phyloP scores from a whole-genome alignment of 2,888 invertebrate genomes.

The Chymomyza amoena region DNA sequence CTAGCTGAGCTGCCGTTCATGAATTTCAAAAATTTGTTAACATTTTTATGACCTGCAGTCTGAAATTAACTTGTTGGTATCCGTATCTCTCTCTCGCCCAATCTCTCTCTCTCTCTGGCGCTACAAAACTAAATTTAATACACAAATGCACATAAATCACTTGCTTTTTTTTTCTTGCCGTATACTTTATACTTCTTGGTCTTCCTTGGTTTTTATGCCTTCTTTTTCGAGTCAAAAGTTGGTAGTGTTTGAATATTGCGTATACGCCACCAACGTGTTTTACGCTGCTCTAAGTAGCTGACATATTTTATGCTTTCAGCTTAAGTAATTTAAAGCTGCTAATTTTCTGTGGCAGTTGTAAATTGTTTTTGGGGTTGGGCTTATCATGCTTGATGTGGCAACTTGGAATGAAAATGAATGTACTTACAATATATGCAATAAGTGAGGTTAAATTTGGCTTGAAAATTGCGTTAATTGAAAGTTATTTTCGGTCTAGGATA shows the following conservation, averaged over 20 bases:
- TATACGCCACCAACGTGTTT: conserved; percentile 51
- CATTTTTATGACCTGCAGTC: conserved; percentile 50
- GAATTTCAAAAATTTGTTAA: conserved; percentile 49
- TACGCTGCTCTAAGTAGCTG: conserved; percentile 53
- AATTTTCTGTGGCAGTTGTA: conserved; percentile 26
- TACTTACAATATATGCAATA: not conserved
- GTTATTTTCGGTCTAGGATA: not conserved
- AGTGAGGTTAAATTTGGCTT: not conserved
- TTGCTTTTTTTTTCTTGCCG: conserved; percentile 11
- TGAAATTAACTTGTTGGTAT: conserved; percentile 47
- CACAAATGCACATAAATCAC: conserved; percentile 53
- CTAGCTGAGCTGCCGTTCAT: conserved; percentile 4
- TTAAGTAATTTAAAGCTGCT: conserved; percentile 51
- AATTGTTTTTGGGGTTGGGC: not conserved
- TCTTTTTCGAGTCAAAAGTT: not conserved
- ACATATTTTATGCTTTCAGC: conserved; percentile 47
- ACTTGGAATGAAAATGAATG: conserved; percentile 34
- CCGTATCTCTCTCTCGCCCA: not conserved
- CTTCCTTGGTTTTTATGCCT: not conserved
- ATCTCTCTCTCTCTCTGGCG: too few species aligned
- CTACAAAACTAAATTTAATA: conserved; percentile 44
- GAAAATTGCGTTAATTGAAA: not conserved
- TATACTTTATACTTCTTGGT: not conserved
- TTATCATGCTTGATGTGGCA: not conserved
- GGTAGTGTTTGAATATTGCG: conserved; percentile 32